Conservation (phyloP, 2,113 vertebrate genomes). For the Siphamia tubifer region DNA sequence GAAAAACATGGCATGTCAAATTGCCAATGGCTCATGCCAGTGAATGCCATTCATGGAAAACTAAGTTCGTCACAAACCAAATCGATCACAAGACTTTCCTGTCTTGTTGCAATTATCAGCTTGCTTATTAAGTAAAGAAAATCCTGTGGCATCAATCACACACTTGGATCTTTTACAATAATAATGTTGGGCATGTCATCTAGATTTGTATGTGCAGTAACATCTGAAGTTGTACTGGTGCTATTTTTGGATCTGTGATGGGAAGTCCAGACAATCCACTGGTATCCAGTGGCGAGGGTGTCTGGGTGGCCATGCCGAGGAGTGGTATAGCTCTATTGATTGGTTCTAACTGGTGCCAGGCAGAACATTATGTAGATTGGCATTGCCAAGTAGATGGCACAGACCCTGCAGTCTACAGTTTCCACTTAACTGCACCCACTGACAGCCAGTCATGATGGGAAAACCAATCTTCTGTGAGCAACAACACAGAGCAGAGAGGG, state of each 20-base stretch:
- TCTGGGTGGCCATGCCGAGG: constrained; percentile 23
- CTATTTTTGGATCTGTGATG: constrained; percentile 56
- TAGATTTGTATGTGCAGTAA: constrained; percentile 12
- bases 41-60: constrained; percentile 58
- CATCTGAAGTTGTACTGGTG: constrained; percentile 25
- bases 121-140: constrained; percentile 46
- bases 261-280: constrained; percentile 57
- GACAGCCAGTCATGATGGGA: constrained; percentile 41
- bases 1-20: constrained; percentile 65
- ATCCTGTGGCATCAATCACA: constrained; percentile 51
- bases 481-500: constrained; percentile 5
- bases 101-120: constrained; percentile 45
- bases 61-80: constrained; percentile 22
- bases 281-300: constrained; percentile 35
- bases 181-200: constrained; percentile 50
- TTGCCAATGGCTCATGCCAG: constrained; percentile 50
- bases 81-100: constrained; percentile 49
- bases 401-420: constrained; percentile 27
- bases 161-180: constrained; percentile 50
- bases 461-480: constrained; percentile 43
- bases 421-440: constrained; percentile 43
- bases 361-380: constrained; percentile 24
- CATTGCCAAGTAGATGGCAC: constrained; percentile 38
- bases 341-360: constrained; percentile 29
- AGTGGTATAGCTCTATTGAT: constrained; percentile 47